Evolutionary conservation across 2,113 vertebrate species (phyloP).

Genomic region (Ophthalmolycus amberensis): DNA sequence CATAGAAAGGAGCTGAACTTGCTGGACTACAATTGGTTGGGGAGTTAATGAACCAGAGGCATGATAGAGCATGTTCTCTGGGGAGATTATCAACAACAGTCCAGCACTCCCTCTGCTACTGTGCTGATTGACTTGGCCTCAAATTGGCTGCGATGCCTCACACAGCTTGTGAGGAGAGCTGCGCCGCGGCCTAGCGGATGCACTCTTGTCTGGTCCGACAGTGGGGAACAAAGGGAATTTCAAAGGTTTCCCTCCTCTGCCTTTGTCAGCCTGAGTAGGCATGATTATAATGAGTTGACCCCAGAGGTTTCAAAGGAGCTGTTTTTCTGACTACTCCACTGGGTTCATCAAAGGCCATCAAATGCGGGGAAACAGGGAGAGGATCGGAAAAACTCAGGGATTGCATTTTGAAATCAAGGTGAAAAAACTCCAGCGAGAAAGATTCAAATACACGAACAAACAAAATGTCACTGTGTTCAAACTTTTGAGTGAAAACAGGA

Average conservation of each 20-base stretch:
- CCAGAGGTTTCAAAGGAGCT: slow-evolving; percentile 41
- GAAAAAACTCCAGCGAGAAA: not conserved
- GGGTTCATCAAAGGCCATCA: slow-evolving; percentile 51
- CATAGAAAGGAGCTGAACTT: slow-evolving; percentile 45
- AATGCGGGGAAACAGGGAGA: slow-evolving; percentile 19
- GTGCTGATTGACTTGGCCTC: slow-evolving; percentile 71
- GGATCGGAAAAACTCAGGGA: not conserved
- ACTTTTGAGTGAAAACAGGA: slow-evolving; percentile 11
- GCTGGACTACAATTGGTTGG: slow-evolving; percentile 47
- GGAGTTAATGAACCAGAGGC: slow-evolving; percentile 63
- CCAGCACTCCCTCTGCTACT: slow-evolving; percentile 47
- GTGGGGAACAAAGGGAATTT: slow-evolving; percentile 72
- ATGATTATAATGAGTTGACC: slow-evolving; percentile 57
- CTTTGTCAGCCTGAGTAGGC: slow-evolving; percentile 59
- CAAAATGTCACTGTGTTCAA: not conserved
- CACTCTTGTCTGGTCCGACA: slow-evolving; percentile 50
- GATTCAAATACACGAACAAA: not conserved
- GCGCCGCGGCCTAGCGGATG: slow-evolving; percentile 29
- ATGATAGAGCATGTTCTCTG: slow-evolving; percentile 46
- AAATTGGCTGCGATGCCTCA: slow-evolving; percentile 65
- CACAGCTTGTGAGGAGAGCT: slow-evolving; percentile 38
- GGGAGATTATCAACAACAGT: slow-evolving; percentile 68
- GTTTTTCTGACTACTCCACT: slow-evolving; percentile 42
- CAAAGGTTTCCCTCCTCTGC: slow-evolving; percentile 69
- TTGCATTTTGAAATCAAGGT: not conserved